Percentiles rank a stretch among this genome's conserved stretches.
Evolutionary conservation across 2,888 invertebrate species (phyloP).

Genomic region (Drosophila fulvimacula): DNA sequence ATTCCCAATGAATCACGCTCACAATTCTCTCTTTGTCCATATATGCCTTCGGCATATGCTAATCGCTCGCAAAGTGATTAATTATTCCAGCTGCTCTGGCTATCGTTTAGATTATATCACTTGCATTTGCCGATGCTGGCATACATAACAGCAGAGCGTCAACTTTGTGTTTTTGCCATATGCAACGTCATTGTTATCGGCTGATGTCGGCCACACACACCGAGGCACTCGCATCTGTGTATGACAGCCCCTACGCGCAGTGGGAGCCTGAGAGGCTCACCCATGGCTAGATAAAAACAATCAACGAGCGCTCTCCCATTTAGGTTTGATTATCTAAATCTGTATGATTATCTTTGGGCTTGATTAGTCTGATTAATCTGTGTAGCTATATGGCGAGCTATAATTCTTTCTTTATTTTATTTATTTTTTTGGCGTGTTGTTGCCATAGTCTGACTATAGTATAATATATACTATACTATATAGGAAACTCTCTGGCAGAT

Average conservation of each 20-base stretch:
- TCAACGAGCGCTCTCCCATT: neutral
- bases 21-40: neutral
- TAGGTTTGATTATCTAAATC: conserved; percentile 5
- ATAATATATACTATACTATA: neutral
- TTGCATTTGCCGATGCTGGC: conserved; percentile 18
- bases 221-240: neutral
- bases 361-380: conserved; percentile 8
- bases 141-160: conserved; percentile 40
- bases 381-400: neutral
- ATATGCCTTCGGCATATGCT: conserved; percentile 24
- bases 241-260: conserved; percentile 1
- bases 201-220: conserved; percentile 6
- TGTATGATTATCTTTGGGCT: neutral
- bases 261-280: conserved; percentile 1
- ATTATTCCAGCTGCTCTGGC: neutral
- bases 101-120: neutral
- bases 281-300: conserved; percentile 5
- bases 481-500: neutral
- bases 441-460: neutral
- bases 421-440: neutral
- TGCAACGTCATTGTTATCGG: conserved; percentile 31
- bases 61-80: neutral
- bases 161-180: conserved; percentile 28
- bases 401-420: neutral
- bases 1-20: neutral